Percentiles rank a stretch among this genome's conserved stretches.
Evolutionary conservation across 2,888 invertebrate species (phyloP).

Genomic region (Venusia cambrica): DNA sequence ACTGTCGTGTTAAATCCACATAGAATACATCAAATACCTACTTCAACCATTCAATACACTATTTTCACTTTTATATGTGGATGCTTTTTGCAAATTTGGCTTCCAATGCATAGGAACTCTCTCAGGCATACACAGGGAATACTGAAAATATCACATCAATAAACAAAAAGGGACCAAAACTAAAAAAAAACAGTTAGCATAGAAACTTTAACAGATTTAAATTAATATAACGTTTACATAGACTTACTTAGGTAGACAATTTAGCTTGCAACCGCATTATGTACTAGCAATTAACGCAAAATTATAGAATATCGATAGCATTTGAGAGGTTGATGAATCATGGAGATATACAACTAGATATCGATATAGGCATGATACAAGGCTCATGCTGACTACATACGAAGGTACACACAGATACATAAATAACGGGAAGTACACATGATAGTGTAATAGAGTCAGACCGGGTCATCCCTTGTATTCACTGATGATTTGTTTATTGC

Average conservation of each 20-base stretch:
- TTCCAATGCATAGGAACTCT: constrained; percentile 80
- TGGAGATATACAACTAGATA: constrained; percentile 12
- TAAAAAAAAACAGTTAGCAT: constrained; percentile 33
- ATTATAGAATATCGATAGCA: constrained; percentile 3
- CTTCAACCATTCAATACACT: constrained; percentile 80
- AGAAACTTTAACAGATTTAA: constrained; percentile 11
- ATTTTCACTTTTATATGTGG: constrained; percentile 81
- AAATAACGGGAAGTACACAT: constrained; percentile 53
- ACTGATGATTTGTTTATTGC: constrained; percentile 77
- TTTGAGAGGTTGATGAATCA: constrained; percentile 21
- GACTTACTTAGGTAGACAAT: constrained; percentile 4
- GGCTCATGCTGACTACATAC: constrained; percentile 72
- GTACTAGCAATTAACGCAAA: constrained; percentile 10
- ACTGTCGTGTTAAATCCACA: constrained; percentile 39
- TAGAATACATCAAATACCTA: constrained; percentile 50
- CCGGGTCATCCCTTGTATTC: constrained; percentile 75
- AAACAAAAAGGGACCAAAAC: constrained; percentile 49
- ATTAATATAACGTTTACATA: constrained; percentile 10
- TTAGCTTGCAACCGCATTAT: constrained; percentile 19
- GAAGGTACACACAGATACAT: constrained; percentile 62
- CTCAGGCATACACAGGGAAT: constrained; percentile 80
- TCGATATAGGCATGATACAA: constrained; percentile 37
- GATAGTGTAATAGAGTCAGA: constrained; percentile 69
- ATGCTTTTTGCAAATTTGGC: constrained; percentile 80
- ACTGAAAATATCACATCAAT: constrained; percentile 69